Base-by-base conservation (phyloP, 2,888 invertebrate species). In the Allacma fusca region DNA sequence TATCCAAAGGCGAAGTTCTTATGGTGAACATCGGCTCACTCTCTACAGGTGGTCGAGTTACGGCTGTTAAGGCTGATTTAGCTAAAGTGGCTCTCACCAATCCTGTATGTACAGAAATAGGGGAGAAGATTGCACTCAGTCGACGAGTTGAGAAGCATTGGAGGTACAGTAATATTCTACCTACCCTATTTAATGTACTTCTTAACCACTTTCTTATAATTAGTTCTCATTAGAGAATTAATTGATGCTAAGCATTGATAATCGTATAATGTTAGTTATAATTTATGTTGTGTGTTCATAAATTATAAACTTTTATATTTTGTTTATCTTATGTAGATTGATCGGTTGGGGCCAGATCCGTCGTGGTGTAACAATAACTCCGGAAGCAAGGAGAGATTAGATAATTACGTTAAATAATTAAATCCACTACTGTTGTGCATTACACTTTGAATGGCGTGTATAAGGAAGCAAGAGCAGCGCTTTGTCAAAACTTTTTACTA, bases 341-440 rank as follows among this genome's bases (percentile, higher is more conserved):
- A 99, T 99, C 87, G 99, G 99, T 84, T 99, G 99, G 99, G 99
- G 98, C 84, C 96, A 98, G 88, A 99, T 99, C 88, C 92, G 96
- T 88, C 94, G 97, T 86, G 99, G 99, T 84, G 94, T 94, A 86
- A 97, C 96, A 84, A 97, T 99, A 86, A 94, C 94, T 86, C 97
- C 98, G 16, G 70, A 73, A 68, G 74, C 65, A 64, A 23, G 78
- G 43, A 68, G 40, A 69, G 57, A 77, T 72, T 70, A 77, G 73
- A 34, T n/a, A 7, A 13, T n/a, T n/a, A 59, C 5, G 7, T 9
- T 13, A 4, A n/a, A 19, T 13, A 21, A n/a, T 5, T 13, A 13
- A 59, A 59, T 59, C 5, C 5, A 59, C 59, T 59, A 13, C 23
- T 13, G 23, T 59, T 5, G 23, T 59, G 59, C 59, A 23, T 59